These are phyloP conservation scores for Galerucella calmariensis DNA, from an alignment of 2,888 invertebrate species.

Conservation along the genomic window DNA sequence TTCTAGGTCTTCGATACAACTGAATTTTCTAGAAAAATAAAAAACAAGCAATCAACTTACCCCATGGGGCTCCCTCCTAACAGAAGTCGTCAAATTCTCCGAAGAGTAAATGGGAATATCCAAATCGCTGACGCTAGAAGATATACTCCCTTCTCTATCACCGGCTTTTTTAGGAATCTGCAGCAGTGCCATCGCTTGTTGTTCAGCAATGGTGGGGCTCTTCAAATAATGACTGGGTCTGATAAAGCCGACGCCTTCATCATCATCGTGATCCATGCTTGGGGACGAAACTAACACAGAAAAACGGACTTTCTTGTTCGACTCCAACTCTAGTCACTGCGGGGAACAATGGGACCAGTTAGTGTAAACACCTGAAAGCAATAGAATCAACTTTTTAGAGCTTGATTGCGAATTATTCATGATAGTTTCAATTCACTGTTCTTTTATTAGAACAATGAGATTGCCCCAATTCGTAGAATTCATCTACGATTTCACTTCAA, in stretches of 20 bases:
- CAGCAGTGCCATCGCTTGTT: slow-evolving; percentile 62
- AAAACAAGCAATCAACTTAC: slow-evolving; percentile 50
- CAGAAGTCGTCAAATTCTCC: slow-evolving; percentile 58
- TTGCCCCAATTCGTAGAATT: no score
- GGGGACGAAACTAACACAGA: slow-evolving; percentile 48
- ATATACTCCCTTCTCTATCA: slow-evolving; percentile 65
- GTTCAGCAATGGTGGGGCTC: slow-evolving; percentile 62
- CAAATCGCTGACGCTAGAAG: slow-evolving; percentile 69
- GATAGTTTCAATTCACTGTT: no score
- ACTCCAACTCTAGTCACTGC: slow-evolving; percentile 28
- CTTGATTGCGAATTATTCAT: no score
- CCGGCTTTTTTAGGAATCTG: slow-evolving; percentile 62
- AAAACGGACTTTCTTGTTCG: slow-evolving; percentile 47
- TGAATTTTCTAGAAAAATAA: background rate
- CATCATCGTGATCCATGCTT: slow-evolving; percentile 60
- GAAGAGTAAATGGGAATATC: slow-evolving; percentile 69
- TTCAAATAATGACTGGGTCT: slow-evolving; percentile 69
- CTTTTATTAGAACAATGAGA: no score
- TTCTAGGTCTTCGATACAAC: no score
- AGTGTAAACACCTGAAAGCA: background rate
- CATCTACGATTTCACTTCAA: no score
- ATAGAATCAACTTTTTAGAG: no score
- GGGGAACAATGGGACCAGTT: background rate
- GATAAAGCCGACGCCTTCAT: slow-evolving; percentile 68
- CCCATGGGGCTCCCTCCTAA: slow-evolving; percentile 50